A percentile compares a stretch with the other conserved stretches of the same genome.
Conservation (phyloP, 2,113 vertebrate genomes). For the Xiphophorus maculatus region DNA sequence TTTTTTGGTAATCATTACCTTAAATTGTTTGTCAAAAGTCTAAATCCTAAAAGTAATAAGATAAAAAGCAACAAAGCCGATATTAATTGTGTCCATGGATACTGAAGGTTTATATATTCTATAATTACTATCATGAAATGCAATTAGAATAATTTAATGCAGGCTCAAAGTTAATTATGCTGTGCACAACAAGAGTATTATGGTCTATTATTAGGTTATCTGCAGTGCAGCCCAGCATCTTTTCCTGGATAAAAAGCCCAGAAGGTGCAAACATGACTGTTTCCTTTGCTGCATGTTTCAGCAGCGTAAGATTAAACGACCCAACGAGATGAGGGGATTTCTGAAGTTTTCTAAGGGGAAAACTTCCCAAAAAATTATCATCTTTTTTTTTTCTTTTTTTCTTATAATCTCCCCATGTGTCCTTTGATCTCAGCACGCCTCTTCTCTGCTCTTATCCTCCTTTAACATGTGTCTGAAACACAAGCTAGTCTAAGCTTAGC, state of each 20-base stretch:
- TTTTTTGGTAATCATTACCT: not conserved
- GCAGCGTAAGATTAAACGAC: conserved; percentile 18
- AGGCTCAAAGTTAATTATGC: conserved; percentile 3
- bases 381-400: conserved; percentile 50
- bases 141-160: conserved; percentile 24
- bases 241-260: not conserved
- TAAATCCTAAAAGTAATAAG: not conserved
- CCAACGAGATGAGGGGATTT: conserved; percentile 14
- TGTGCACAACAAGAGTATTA: not conserved
- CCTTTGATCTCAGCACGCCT: conserved; percentile 76
- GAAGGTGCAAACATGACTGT: not conserved
- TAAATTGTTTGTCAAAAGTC: not conserved
- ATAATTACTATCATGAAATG: conserved; percentile 12
- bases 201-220: conserved; percentile 3
- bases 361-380: conserved; percentile 57
- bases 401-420: conserved; percentile 62
- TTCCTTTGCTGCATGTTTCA: not conserved
- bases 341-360: conserved; percentile 39
- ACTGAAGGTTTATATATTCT: not conserved
- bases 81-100: conserved; percentile 22
- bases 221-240: conserved; percentile 4
- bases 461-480: conserved; percentile 57
- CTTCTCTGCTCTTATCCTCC: conserved; percentile 64
- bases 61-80: not conserved
- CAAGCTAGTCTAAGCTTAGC: conserved; percentile 57